Conservation (phyloP, 2,797 vertebrate species). For the Allobates femoralis region DNA sequence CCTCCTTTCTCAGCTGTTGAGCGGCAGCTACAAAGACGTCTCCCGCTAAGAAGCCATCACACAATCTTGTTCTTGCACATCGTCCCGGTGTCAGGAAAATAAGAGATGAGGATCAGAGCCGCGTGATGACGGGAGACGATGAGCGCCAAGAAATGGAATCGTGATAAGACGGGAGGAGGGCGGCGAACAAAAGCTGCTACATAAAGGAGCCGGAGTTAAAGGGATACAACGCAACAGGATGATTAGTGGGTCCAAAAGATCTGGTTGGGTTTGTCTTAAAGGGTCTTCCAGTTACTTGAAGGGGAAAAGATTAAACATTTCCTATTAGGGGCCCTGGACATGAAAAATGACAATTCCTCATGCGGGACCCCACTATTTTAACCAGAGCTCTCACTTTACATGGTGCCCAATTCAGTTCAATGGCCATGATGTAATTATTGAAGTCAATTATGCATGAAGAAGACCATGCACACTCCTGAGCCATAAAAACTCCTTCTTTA, state of each 20-base stretch:
- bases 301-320: too few relatives aligned
- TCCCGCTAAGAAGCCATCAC: not conserved
- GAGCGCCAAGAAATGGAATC: not conserved
- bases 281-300: not conserved
- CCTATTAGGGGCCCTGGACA: too few relatives aligned
- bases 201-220: not conserved
- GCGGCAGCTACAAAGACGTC: slow-evolving; percentile 1
- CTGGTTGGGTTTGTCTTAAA: not conserved
- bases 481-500: too few relatives aligned
- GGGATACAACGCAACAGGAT: not conserved
- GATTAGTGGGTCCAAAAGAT: not conserved
- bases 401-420: too few relatives aligned
- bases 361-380: too few relatives aligned
- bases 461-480: too few relatives aligned
- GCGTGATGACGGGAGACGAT: not conserved
- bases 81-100: not conserved
- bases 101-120: not conserved
- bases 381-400: too few relatives aligned
- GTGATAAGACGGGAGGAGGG: not conserved
- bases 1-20: not conserved
- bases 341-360: too few relatives aligned
- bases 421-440: too few relatives aligned
- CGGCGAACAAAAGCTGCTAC: not conserved
- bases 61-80: not conserved
- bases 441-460: too few relatives aligned